Evolutionary conservation across 1,140 invertebrate genomes (phyloP).

Genomic region (Telenomus remus): DNA sequence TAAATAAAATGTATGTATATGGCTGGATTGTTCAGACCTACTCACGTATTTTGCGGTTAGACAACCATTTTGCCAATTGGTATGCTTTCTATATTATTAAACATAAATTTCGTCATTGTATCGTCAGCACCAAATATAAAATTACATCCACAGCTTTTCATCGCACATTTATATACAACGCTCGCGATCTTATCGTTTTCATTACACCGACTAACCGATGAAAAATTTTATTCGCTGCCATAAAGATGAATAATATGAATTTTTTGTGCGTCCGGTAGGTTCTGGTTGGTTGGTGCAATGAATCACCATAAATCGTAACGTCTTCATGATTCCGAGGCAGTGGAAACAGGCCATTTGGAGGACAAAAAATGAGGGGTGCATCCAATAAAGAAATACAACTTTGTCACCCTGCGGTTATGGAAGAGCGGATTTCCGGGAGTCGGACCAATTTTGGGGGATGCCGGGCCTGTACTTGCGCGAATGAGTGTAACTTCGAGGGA

Average conservation of each 20-base stretch:
- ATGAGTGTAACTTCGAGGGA: conserved; percentile 50
- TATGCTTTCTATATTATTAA: conserved; percentile 41
- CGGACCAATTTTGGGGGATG: conserved; percentile 43
- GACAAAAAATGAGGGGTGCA: conserved; percentile 48
- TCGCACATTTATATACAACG: too few relatives aligned
- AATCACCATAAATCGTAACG: conserved; percentile 49
- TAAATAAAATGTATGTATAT: too few relatives aligned
- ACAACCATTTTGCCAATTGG: conserved; percentile 21
- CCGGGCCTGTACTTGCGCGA: conserved; percentile 23
- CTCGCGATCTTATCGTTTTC: conserved; percentile 9
- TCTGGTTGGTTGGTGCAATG: conserved; percentile 15
- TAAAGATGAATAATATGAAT: conserved; percentile 47
- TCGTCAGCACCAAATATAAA: not conserved
- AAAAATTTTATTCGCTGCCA: conserved; percentile 45
- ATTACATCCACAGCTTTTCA: not conserved
- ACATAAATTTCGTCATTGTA: conserved; percentile 36
- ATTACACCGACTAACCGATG: conserved; percentile 36
- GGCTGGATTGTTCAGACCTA: not conserved
- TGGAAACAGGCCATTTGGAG: conserved; percentile 33
- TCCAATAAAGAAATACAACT: conserved; percentile 56
- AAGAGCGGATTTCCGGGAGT: conserved; percentile 54
- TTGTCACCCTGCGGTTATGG: conserved; percentile 42
- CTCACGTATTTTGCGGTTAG: conserved; percentile 24
- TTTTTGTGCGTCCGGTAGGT: conserved; percentile 17
- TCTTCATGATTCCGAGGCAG: conserved; percentile 28